A percentile compares a stretch with the other conserved stretches of the same genome.
These are phyloP conservation scores for Hipposideros larvatus DNA, from an alignment of 2,797 vertebrate genomes.

Conservation along the genomic window DNA sequence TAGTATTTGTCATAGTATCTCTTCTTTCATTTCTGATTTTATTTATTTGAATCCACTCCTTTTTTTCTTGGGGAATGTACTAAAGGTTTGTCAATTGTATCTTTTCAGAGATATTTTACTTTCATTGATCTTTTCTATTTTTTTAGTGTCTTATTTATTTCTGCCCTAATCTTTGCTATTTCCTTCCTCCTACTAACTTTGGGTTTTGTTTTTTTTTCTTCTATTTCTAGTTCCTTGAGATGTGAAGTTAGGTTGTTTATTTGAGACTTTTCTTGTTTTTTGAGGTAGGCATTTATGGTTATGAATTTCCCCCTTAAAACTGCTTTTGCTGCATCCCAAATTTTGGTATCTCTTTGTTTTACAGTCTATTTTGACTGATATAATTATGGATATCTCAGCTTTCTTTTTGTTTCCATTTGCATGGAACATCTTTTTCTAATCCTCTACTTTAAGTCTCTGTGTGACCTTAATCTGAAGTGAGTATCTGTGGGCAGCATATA, in stretches of 20 bases:
- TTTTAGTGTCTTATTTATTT: neutral
- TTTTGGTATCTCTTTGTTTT: neutral
- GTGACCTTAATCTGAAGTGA: neutral
- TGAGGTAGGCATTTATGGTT: neutral
- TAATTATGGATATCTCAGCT: neutral
- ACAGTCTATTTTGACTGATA: neutral
- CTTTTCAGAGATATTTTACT: neutral
- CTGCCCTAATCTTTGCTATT: too few species aligned
- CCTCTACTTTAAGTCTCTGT: neutral
- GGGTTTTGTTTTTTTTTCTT: neutral
- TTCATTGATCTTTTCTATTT: neutral
- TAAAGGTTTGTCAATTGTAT: neutral
- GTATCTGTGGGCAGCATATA: neutral
- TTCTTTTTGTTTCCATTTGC: neutral
- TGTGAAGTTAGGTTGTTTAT: neutral
- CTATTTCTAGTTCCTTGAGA: neutral
- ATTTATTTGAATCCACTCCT: neutral
- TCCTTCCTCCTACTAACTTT: neutral
- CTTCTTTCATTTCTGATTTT: neutral
- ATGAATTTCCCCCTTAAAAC: neutral
- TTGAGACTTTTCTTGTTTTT: neutral
- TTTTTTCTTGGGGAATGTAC: neutral
- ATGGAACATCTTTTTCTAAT: neutral
- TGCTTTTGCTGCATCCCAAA: neutral
- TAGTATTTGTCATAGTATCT: neutral